Percentiles rank a stretch among this genome's conserved stretches.
Conservation (phyloP, 2,888 invertebrate genomes). For the Lithophane semibrunnea region DNA sequence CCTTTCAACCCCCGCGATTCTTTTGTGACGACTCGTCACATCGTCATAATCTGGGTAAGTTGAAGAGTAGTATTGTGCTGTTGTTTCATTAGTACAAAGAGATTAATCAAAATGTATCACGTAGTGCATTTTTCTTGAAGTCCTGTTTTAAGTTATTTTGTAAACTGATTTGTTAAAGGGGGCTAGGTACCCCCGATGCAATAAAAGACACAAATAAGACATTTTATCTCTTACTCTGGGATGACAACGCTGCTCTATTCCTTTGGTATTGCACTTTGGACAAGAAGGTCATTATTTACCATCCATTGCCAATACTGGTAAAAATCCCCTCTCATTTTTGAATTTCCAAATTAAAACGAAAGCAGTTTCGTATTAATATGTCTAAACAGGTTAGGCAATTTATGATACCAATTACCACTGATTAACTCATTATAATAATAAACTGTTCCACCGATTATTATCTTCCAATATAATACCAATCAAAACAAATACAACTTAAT, state of each 20-base stretch:
- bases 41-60: slow-evolving; percentile 3
- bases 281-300: too few relatives aligned
- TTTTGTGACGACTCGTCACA: slow-evolving; percentile 38
- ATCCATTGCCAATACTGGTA: not conserved
- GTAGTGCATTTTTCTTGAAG: not conserved
- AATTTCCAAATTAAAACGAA: not conserved
- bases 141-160: too few relatives aligned
- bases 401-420: slow-evolving; percentile 12
- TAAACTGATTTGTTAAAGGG: too few relatives aligned
- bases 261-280: not conserved
- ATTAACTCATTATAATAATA: slow-evolving; percentile 18
- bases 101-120: not conserved
- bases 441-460: not conserved
- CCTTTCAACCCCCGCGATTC: slow-evolving; percentile 14
- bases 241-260: not conserved
- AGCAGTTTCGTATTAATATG: not conserved
- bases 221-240: not conserved
- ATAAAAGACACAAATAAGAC: not conserved
- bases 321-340: not conserved
- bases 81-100: too few relatives aligned
- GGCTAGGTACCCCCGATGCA: too few relatives aligned
- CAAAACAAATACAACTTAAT: slow-evolving; percentile 26
- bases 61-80: not conserved
- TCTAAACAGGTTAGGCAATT: not conserved
- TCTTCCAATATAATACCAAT: slow-evolving; percentile 8